phyloP scores from a whole-genome alignment of 1,140 invertebrate genomes.

The Neodiprion virginianus region DNA sequence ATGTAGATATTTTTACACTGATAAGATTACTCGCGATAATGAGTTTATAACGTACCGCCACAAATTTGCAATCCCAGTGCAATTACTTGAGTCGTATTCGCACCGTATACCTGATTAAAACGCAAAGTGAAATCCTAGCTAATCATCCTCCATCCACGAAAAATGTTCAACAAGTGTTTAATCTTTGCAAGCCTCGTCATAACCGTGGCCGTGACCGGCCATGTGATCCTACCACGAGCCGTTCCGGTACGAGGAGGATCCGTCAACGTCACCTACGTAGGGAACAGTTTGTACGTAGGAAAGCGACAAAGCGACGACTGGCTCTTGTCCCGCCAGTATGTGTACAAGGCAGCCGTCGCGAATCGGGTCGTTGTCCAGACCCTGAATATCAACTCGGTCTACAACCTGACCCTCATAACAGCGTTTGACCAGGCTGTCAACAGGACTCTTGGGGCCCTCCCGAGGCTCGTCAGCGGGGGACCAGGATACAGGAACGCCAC shows the following conservation, averaged over 20 bases:
- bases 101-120: no score
- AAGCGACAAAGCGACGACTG: not conserved
- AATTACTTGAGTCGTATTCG: no score
- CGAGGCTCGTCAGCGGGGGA: not conserved
- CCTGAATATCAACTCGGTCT: not conserved
- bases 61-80: no score
- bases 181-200: not conserved
- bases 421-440: not conserved
- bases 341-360: not conserved
- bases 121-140: no score
- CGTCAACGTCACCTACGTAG: not conserved
- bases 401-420: not conserved
- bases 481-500: not conserved
- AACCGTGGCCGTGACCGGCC: not conserved
- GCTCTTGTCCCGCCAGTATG: not conserved
- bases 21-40: no score
- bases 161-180: conserved; percentile 1
- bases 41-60: no score
- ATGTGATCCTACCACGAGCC: not conserved
- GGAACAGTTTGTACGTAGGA: not conserved
- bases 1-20: no score
- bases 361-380: not conserved
- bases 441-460: not conserved
- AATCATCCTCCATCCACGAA: not conserved
- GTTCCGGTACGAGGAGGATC: not conserved